Percentiles rank a stretch among this genome's conserved stretches.
phyloP scores from a whole-genome alignment of 2,113 vertebrate genomes.

The Paradoxurus hermaphroditus region DNA sequence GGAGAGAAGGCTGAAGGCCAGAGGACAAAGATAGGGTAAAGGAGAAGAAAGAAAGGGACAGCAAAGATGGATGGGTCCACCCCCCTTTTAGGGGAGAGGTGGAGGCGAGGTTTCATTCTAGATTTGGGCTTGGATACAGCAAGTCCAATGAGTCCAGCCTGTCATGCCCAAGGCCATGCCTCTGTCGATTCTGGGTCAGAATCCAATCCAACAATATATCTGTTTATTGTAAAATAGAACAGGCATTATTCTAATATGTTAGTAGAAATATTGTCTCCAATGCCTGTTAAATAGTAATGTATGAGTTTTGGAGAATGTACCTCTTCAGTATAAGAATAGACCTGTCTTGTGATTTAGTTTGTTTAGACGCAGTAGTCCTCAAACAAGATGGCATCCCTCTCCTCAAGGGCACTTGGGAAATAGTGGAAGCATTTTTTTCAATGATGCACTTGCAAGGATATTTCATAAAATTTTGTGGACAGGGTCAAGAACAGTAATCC shows the following conservation, averaged over 20 bases:
- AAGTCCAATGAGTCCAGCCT: slow-evolving; percentile 91
- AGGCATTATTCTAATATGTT: background rate
- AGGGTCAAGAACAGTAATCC: background rate
- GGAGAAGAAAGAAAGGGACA: background rate
- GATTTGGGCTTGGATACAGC: slow-evolving; percentile 91
- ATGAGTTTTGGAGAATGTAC: background rate
- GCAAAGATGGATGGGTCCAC: background rate
- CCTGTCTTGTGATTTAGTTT: background rate
- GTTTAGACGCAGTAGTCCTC: background rate
- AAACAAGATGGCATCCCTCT: background rate
- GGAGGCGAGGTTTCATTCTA: slow-evolving; percentile 37
- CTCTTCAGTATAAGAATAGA: background rate
- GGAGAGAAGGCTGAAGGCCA: background rate
- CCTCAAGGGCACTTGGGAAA: background rate
- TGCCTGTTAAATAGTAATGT: background rate
- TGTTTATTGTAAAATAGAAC: background rate
- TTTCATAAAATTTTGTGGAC: background rate
- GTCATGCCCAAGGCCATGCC: slow-evolving; percentile 91
- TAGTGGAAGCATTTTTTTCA: background rate
- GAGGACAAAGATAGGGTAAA: background rate
- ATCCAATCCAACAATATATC: background rate
- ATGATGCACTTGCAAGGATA: background rate
- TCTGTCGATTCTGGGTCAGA: slow-evolving; percentile 59
- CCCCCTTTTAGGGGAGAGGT: background rate
- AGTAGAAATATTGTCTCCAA: background rate